phyloP scores from a whole-genome alignment of 2,113 vertebrate genomes.

The Canis aureus region DNA sequence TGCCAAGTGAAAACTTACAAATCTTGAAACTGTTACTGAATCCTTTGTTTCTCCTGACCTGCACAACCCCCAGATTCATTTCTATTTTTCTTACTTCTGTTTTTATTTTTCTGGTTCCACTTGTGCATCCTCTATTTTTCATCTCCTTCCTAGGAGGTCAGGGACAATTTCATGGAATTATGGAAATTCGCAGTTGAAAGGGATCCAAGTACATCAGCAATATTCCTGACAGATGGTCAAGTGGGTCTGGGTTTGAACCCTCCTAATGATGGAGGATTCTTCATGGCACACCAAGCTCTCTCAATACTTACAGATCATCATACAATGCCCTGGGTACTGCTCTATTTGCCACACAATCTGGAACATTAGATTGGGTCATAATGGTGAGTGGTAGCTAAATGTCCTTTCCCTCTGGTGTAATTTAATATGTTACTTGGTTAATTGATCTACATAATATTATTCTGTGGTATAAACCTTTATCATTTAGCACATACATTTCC shows the following conservation, averaged over 20 bases:
- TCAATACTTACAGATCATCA: not conserved
- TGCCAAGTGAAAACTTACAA: not conserved
- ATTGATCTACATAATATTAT: not conserved
- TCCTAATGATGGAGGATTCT: not conserved
- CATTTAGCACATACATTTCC: not conserved
- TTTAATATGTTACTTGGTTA: conserved; percentile 23
- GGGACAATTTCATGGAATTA: not conserved
- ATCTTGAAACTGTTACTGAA: conserved; percentile 38
- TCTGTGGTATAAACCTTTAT: not conserved
- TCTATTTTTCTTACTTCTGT: not conserved
- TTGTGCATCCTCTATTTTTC: not conserved
- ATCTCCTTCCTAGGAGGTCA: not conserved
- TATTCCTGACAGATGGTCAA: not conserved
- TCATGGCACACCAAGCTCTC: not conserved
- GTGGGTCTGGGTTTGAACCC: not conserved
- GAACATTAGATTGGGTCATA: not conserved
- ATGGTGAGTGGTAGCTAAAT: not conserved
- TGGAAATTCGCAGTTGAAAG: conserved; percentile 6
- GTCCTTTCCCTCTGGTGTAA: not conserved
- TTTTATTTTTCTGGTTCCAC: not conserved
- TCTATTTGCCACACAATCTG: not conserved
- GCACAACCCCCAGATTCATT: not conserved
- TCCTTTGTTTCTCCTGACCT: conserved; percentile 6
- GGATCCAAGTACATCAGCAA: not conserved
- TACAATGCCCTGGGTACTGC: not conserved